Conservation (phyloP, 2,888 invertebrate species). For the Monopis laevigella region DNA sequence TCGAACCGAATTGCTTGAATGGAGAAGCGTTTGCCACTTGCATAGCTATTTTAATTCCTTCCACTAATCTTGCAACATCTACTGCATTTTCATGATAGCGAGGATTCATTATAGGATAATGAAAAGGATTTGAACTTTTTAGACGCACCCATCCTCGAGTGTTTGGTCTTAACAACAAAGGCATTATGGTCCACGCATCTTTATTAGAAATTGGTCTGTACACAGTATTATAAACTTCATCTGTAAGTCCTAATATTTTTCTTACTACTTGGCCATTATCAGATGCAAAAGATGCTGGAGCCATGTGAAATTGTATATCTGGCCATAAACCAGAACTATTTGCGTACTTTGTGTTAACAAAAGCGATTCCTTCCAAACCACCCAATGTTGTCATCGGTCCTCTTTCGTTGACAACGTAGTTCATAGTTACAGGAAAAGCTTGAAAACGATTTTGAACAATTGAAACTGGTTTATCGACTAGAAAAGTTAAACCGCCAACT, state of each 20-base stretch:
- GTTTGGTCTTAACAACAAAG: slow-evolving; percentile 80
- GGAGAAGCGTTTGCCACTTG: slow-evolving; percentile 78
- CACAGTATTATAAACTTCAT: slow-evolving; percentile 81
- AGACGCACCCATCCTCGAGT: slow-evolving; percentile 82
- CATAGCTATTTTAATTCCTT: slow-evolving; percentile 82
- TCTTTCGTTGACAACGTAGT: slow-evolving; percentile 79
- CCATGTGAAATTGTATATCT: slow-evolving; percentile 93
- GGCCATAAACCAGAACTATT: slow-evolving; percentile 83
- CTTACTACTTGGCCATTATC: slow-evolving; percentile 79
- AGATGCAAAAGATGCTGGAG: slow-evolving; percentile 86
- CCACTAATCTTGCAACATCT: slow-evolving; percentile 83
- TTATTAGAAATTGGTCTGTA: slow-evolving; percentile 82
- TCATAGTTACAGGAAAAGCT: slow-evolving; percentile 81
- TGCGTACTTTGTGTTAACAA: slow-evolving; percentile 85
- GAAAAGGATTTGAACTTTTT: slow-evolving; percentile 82
- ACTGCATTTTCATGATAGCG: slow-evolving; percentile 88
- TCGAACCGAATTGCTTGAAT: slow-evolving; percentile 83
- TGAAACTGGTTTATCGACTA: slow-evolving; percentile 84
- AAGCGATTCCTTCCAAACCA: slow-evolving; percentile 88
- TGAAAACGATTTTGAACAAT: slow-evolving; percentile 83
- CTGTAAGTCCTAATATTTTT: slow-evolving; percentile 82
- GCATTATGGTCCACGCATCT: slow-evolving; percentile 87
- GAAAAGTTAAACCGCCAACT: slow-evolving; percentile 82
- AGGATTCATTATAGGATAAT: slow-evolving; percentile 89
- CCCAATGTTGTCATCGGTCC: slow-evolving; percentile 90